Evolutionary conservation across 2,113 vertebrate species (phyloP).

Genomic region (Scortum barcoo): DNA sequence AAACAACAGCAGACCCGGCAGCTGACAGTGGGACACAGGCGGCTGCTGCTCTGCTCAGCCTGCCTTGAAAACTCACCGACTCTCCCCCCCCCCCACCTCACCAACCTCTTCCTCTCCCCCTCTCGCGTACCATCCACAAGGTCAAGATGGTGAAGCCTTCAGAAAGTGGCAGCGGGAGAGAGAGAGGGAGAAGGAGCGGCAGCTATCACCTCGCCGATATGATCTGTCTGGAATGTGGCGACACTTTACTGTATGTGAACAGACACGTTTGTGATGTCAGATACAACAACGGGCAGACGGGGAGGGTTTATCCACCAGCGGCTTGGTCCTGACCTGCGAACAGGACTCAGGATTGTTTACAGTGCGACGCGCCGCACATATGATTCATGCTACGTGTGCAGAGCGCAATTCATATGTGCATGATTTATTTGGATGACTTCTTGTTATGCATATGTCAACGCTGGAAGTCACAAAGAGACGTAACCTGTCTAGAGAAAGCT

Average conservation of each 20-base stretch:
- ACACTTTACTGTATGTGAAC: slow-evolving; percentile 77
- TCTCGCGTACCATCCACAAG: slow-evolving; percentile 23
- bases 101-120: slow-evolving; percentile 29
- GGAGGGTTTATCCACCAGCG: slow-evolving; percentile 45
- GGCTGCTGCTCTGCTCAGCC: slow-evolving; percentile 33
- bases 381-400: slow-evolving; percentile 30
- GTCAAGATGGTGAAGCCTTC: slow-evolving; percentile 21
- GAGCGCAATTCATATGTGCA: not conserved
- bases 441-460: slow-evolving; percentile 43
- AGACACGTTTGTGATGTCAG: slow-evolving; percentile 80
- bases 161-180: slow-evolving; percentile 8
- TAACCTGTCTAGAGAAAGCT: not conserved
- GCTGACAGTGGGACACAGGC: slow-evolving; percentile 68
- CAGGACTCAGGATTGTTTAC: slow-evolving; percentile 56
- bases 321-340: slow-evolving; percentile 43
- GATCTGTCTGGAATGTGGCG: slow-evolving; percentile 83
- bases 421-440: slow-evolving; percentile 45
- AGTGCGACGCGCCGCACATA: not conserved
- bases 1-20: slow-evolving; percentile 80
- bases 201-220: slow-evolving; percentile 75
- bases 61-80: slow-evolving; percentile 49
- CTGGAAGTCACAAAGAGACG: not conserved
- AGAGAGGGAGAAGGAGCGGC: slow-evolving; percentile 38
- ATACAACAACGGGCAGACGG: slow-evolving; percentile 52
- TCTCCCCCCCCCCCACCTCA: too few species aligned